A percentile compares a stretch with the other conserved stretches of the same genome.
Evolutionary conservation across 2,113 vertebrate genomes (phyloP).

Genomic region (Atlantisia rogersi): DNA sequence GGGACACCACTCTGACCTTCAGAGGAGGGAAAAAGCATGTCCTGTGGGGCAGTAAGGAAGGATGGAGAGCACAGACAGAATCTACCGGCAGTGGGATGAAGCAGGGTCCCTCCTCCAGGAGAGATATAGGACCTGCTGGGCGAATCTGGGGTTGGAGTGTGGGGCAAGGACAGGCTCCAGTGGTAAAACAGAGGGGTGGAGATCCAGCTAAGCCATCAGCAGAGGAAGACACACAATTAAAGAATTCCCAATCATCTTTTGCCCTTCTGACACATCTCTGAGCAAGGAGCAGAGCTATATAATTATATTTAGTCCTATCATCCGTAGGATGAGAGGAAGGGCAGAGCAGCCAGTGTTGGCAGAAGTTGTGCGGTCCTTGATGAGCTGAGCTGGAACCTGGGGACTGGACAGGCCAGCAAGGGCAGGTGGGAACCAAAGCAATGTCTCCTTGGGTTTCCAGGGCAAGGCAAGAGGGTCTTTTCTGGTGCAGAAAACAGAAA

Average conservation of each 20-base stretch:
- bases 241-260: neutral
- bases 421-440: neutral
- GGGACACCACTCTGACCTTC: neutral
- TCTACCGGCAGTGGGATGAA: fast-evolving
- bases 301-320: neutral
- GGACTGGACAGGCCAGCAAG: neutral
- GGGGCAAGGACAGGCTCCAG: neutral
- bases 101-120: neutral
- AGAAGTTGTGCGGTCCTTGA: neutral
- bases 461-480: neutral
- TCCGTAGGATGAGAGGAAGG: neutral
- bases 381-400: fast-evolving
- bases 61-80: neutral
- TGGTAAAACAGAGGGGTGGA: neutral
- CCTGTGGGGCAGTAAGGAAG: neutral
- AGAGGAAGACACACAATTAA: neutral
- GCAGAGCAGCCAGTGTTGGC: neutral
- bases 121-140: neutral
- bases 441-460: neutral
- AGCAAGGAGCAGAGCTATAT: neutral
- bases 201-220: neutral
- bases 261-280: neutral
- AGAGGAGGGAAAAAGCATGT: neutral
- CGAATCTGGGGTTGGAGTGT: neutral
- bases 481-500: neutral